These are phyloP conservation scores for Phymastichus coffea DNA, from an alignment of 1,140 invertebrate species.

Conservation along the genomic window DNA sequence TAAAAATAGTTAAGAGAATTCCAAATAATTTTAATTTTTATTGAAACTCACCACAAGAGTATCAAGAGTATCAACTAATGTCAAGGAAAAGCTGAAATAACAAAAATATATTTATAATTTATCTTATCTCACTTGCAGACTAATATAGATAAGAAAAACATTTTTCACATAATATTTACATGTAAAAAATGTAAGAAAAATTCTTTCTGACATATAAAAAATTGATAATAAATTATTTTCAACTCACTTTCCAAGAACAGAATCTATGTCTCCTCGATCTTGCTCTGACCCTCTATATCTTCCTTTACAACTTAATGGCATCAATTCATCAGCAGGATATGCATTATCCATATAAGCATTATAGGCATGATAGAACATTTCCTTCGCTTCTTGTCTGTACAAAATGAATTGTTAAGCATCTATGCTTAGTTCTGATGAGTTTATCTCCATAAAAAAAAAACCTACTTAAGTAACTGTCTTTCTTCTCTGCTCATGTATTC, in stretches of 20 bases:
- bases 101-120: slow-evolving; percentile 32
- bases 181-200: too few relatives aligned
- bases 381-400: slow-evolving; percentile 66
- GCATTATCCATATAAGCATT: slow-evolving; percentile 96
- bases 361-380: slow-evolving; percentile 99
- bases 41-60: slow-evolving; percentile 74
- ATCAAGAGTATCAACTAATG: slow-evolving; percentile 92
- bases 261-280: slow-evolving; percentile 93
- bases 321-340: slow-evolving; percentile 96
- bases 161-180: too few relatives aligned
- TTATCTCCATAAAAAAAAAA: slow-evolving; percentile 32
- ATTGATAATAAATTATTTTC: too few relatives aligned
- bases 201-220: neutral
- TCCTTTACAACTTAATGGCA: slow-evolving; percentile 95
- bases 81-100: slow-evolving; percentile 94
- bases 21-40: neutral
- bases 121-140: neutral
- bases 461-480: slow-evolving; percentile 59
- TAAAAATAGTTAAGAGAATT: slow-evolving; percentile 11
- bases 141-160: neutral
- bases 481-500: slow-evolving; percentile 63
- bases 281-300: slow-evolving; percentile 83
- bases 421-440: neutral
- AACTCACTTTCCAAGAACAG: slow-evolving; percentile 93
- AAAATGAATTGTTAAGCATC: slow-evolving; percentile 6